Conservation (phyloP, 2,113 vertebrate genomes). For the Odobenus rosmarus region DNA sequence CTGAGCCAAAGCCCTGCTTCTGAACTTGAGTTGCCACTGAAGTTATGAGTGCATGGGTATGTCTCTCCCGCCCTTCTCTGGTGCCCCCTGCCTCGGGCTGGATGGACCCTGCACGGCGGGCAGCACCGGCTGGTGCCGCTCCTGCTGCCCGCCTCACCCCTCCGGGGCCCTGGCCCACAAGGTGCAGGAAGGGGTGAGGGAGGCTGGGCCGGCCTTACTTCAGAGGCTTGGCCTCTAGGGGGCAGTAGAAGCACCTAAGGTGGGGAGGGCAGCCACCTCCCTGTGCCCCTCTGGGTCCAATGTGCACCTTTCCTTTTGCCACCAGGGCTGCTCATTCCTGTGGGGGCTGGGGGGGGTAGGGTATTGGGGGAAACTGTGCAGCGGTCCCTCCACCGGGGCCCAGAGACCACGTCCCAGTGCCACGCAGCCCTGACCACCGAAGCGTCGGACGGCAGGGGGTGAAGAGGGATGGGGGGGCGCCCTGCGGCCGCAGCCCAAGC, state of each 20-base stretch:
- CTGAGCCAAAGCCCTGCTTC: constrained; percentile 53
- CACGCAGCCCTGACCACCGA: constrained; percentile 8
- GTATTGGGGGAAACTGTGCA: constrained; percentile 33
- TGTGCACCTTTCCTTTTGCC: not conserved
- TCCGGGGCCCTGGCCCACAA: not conserved
- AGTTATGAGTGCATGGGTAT: not conserved
- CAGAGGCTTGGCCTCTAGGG: constrained; percentile 28
- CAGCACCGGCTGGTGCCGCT: not conserved
- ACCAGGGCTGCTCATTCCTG: not conserved
- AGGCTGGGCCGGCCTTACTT: not conserved
- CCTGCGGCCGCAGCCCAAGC: constrained; percentile 14
- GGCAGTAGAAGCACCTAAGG: not conserved
- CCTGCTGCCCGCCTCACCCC: not conserved
- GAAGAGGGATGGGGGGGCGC: not conserved
- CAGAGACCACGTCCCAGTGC: constrained; percentile 4
- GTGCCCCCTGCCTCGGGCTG: not conserved
- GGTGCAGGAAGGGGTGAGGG: not conserved
- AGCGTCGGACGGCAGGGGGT: not conserved
- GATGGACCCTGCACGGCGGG: not conserved
- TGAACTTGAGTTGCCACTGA: constrained; percentile 64
- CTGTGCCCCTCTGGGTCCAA: not conserved
- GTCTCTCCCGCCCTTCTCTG: not conserved
- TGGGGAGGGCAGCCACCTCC: not conserved
- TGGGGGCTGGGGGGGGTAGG: not conserved
- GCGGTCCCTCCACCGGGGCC: not conserved